A percentile compares a stretch with the other conserved stretches of the same genome.
Evolutionary conservation across 2,113 vertebrate genomes (phyloP).

Genomic region (Pomatostomus ruficeps): DNA sequence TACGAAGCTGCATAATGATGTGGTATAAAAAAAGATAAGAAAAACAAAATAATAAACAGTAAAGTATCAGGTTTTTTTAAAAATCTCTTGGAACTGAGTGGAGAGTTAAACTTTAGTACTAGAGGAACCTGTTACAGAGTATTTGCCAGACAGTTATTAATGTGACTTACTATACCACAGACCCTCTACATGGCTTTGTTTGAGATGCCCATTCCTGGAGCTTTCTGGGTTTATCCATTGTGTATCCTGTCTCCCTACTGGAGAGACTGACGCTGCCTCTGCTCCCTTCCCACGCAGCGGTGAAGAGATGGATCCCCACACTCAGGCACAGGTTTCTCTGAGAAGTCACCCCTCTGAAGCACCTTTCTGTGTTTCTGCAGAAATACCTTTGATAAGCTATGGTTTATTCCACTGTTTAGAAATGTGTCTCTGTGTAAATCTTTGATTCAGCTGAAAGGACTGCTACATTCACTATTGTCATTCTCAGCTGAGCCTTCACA

Average conservation of each 20-base stretch:
- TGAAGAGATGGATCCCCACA: neutral
- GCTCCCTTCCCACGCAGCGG: neutral
- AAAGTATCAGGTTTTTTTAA: neutral
- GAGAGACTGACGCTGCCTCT: neutral
- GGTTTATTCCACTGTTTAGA: neutral
- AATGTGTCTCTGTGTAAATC: neutral
- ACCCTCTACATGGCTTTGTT: neutral
- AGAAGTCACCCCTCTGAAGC: fast-evolving
- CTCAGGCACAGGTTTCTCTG: neutral
- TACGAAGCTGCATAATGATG: neutral
- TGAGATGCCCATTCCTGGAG: neutral
- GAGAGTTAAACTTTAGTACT: neutral
- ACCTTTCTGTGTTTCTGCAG: neutral
- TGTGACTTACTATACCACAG: neutral
- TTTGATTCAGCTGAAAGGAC: neutral
- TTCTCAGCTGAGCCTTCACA: neutral
- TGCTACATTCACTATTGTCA: neutral
- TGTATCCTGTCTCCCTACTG: neutral
- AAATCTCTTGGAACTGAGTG: neutral
- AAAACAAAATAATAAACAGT: neutral
- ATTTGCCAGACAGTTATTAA: neutral
- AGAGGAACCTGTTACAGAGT: neutral
- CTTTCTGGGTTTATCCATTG: neutral
- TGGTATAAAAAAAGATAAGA: neutral
- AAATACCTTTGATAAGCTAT: neutral